These are phyloP conservation scores for Crotalus viridis DNA, from an alignment of 2,113 vertebrate species.

Conservation along the genomic window DNA sequence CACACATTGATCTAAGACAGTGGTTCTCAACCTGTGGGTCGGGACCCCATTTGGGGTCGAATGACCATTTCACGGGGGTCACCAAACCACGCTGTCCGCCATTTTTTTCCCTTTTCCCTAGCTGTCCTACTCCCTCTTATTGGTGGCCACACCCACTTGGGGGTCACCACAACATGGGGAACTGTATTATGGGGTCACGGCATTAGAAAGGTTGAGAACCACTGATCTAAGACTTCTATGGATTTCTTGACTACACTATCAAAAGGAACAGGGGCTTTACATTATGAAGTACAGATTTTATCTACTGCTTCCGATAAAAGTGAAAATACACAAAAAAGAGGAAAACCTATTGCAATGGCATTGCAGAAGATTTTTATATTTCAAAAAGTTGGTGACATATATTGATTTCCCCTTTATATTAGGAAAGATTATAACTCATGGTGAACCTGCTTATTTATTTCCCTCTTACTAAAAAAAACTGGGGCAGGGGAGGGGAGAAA, in stretches of 20 bases:
- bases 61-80: too few species aligned
- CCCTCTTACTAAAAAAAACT: background rate
- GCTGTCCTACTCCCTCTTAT: too few species aligned
- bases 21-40: too few species aligned
- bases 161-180: too few species aligned
- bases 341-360: background rate
- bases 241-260: background rate
- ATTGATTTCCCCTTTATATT: background rate
- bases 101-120: too few species aligned
- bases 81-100: too few species aligned
- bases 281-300: background rate
- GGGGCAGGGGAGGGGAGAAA: background rate
- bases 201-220: too few species aligned
- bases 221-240: background rate
- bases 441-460: background rate
- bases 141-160: too few species aligned
- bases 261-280: background rate
- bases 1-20: background rate
- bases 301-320: background rate
- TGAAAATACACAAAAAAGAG: background rate
- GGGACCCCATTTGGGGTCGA: too few species aligned
- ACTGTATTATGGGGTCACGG: too few species aligned
- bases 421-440: background rate
- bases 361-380: background rate
- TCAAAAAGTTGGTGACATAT: background rate